phyloP scores from a whole-genome alignment of 2,888 invertebrate species.

The Drosophila austrosaltans region DNA sequence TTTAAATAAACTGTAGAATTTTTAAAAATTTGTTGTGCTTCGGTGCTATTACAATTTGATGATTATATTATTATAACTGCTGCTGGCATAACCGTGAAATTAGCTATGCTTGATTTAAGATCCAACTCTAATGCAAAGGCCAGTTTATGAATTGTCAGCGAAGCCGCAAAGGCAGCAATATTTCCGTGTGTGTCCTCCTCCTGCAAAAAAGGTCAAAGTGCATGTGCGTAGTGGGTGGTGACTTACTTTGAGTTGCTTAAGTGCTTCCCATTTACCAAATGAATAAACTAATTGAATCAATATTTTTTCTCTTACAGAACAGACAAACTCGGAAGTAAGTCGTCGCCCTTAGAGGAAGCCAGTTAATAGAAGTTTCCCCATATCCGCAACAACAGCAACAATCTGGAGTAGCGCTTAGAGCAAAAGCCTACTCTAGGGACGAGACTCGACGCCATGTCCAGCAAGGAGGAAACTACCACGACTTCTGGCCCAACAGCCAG shows the following conservation, averaged over 20 bases:
- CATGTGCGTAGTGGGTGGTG: slow-evolving; percentile 38
- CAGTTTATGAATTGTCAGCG: slow-evolving; percentile 38
- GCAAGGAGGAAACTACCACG: slow-evolving; percentile 80
- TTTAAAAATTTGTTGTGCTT: slow-evolving; percentile 14
- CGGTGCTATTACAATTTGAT: background rate
- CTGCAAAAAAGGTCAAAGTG: slow-evolving; percentile 48
- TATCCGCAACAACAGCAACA: slow-evolving; percentile 27
- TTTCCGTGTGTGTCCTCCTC: slow-evolving; percentile 13
- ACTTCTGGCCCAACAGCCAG: slow-evolving; percentile 80
- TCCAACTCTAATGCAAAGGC: slow-evolving; percentile 22
- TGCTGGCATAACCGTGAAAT: slow-evolving; percentile 19
- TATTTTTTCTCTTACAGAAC: slow-evolving; percentile 9
- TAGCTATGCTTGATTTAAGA: slow-evolving; percentile 17
- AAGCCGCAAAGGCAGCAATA: slow-evolving; percentile 23
- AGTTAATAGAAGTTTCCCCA: slow-evolving; percentile 23
- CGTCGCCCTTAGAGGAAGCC: slow-evolving; percentile 11
- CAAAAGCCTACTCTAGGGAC: slow-evolving; percentile 63
- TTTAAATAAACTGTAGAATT: slow-evolving; percentile 1
- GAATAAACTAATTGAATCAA: slow-evolving; percentile 14
- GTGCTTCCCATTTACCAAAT: slow-evolving; percentile 12
- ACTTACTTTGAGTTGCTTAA: no score
- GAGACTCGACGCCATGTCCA: slow-evolving; percentile 69
- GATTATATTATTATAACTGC: slow-evolving; percentile 1
- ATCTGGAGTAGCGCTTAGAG: slow-evolving; percentile 58
- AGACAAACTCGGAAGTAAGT: background rate